Evolutionary conservation across 37 sponge, comb jelly and placozoan species (phyloP).

Genomic region (Chondrosia reniformis): DNA sequence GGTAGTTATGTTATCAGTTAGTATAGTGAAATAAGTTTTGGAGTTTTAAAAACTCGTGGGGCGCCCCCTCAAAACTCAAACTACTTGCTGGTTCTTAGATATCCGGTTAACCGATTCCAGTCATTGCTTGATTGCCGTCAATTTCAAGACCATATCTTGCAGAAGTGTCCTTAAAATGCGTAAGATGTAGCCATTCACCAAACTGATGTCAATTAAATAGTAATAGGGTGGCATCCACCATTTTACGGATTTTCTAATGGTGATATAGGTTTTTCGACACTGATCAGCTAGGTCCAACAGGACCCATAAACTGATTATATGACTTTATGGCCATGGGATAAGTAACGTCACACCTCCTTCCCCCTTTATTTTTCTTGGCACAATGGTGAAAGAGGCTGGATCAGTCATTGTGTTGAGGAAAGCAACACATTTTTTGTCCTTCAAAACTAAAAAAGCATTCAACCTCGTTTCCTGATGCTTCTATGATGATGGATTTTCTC

Average conservation of each 20-base stretch:
- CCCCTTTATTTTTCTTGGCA: slow-evolving; percentile 24
- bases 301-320: slow-evolving; percentile 9
- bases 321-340: slow-evolving; percentile 14
- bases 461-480: neutral
- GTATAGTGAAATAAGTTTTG: too few relatives aligned
- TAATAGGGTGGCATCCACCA: slow-evolving; percentile 35
- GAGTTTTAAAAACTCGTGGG: too few relatives aligned
- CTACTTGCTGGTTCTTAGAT: too few relatives aligned
- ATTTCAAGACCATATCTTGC: too few relatives aligned
- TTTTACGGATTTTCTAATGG: slow-evolving; percentile 21
- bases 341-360: slow-evolving; percentile 8
- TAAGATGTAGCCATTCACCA: slow-evolving; percentile 32
- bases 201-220: slow-evolving; percentile 13
- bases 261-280: slow-evolving; percentile 10
- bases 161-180: too few relatives aligned
- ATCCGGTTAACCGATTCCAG: too few relatives aligned
- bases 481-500: neutral
- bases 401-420: slow-evolving; percentile 1
- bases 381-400: neutral
- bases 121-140: too few relatives aligned
- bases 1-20: too few relatives aligned
- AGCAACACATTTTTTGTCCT: slow-evolving; percentile 21
- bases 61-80: too few relatives aligned
- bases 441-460: too few relatives aligned
- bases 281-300: neutral